Conservation (phyloP, 2,797 vertebrate genomes). For the Syndactyla subalaris region DNA sequence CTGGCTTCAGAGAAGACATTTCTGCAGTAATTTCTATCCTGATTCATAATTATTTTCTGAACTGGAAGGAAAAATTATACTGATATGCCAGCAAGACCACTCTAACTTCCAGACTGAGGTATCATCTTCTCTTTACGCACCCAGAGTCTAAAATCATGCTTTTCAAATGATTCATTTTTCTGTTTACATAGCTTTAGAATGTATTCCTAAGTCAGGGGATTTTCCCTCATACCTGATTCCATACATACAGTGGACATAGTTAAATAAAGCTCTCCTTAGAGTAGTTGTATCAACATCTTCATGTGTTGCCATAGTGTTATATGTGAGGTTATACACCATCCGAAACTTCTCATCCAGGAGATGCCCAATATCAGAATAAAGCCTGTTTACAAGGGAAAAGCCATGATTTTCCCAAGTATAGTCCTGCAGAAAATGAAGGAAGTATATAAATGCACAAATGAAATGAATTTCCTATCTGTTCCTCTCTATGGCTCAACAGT, state of each 20-base stretch:
- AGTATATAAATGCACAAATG: background rate
- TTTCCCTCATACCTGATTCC: slow-evolving; percentile 82
- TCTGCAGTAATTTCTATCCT: background rate
- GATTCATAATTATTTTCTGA: background rate
- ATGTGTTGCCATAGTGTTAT: slow-evolving; percentile 85
- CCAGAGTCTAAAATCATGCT: background rate
- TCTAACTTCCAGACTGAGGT: background rate
- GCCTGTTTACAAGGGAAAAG: slow-evolving; percentile 87
- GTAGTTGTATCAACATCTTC: slow-evolving; percentile 84
- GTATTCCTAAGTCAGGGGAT: background rate
- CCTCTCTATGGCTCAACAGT: background rate
- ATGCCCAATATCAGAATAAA: slow-evolving; percentile 87
- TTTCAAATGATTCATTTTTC: background rate
- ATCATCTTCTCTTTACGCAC: background rate
- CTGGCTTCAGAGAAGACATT: background rate
- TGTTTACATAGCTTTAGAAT: background rate
- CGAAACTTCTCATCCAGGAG: slow-evolving; percentile 87
- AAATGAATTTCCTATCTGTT: background rate
- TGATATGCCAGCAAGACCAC: background rate
- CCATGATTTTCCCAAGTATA: slow-evolving; percentile 89
- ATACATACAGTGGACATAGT: slow-evolving; percentile 89
- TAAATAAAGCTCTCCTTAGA: slow-evolving; percentile 85
- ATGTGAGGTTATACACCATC: slow-evolving; percentile 86
- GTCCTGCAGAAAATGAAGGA: slow-evolving; percentile 74
- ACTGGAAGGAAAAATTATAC: background rate